These are phyloP conservation scores for Drosophila nigromelanica DNA, from an alignment of 1,140 invertebrate genomes.

Conservation along the genomic window DNA sequence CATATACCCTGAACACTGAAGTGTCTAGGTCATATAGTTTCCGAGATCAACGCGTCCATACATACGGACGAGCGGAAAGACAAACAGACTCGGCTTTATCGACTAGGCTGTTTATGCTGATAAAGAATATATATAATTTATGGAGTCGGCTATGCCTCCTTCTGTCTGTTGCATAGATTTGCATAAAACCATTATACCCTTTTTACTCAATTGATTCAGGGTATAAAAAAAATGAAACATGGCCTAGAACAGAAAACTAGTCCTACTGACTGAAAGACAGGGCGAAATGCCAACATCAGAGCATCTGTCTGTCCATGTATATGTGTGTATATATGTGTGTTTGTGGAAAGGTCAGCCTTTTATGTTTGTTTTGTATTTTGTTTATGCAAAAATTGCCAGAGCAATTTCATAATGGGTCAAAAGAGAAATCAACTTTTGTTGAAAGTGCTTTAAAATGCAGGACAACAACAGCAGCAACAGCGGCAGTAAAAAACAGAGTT, in stretches of 20 bases:
- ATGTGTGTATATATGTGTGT: constrained; percentile 28
- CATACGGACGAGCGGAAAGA: too few species aligned
- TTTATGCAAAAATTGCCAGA: constrained; percentile 82
- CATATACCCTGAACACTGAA: too few species aligned
- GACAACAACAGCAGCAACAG: constrained; percentile 49
- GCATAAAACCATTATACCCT: too few species aligned
- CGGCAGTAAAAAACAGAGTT: constrained; percentile 1
- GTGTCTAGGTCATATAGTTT: too few species aligned
- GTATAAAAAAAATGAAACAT: constrained; percentile 18
- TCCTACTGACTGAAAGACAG: constrained; percentile 37
- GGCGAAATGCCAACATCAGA: constrained; percentile 35
- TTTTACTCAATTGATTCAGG: neutral
- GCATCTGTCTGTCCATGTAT: constrained; percentile 9
- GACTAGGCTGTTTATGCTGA: too few species aligned
- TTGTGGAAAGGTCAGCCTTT: constrained; percentile 66
- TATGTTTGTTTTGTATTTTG: constrained; percentile 80
- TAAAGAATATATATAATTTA: too few species aligned
- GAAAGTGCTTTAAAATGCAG: constrained; percentile 81
- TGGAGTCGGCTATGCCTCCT: too few species aligned
- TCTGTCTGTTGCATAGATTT: too few species aligned
- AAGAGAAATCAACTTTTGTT: constrained; percentile 82
- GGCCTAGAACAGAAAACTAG: constrained; percentile 37
- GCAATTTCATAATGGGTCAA: constrained; percentile 83
- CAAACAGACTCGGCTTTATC: too few species aligned
- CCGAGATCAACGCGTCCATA: too few species aligned